phyloP scores from a whole-genome alignment of 2,888 invertebrate genomes.

The Pogonocherus hispidulus region DNA sequence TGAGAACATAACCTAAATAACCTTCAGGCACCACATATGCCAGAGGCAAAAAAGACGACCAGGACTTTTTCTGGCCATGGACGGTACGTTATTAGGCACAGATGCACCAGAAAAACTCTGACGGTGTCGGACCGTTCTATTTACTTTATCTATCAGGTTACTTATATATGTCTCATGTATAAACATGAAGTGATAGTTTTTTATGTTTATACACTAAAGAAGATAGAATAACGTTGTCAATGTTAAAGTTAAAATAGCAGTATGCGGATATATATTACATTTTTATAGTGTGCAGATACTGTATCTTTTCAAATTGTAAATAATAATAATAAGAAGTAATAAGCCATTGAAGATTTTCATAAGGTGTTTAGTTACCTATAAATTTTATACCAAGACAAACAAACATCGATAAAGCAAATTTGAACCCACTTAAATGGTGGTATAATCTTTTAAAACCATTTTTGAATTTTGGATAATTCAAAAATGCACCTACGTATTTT shows the following conservation, averaged over 20 bases:
- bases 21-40: constrained; percentile 44
- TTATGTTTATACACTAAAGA: background rate
- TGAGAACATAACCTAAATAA: constrained; percentile 54
- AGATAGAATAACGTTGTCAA: background rate
- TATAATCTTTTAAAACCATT: too few relatives aligned
- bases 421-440: too few relatives aligned
- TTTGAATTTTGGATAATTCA: too few relatives aligned
- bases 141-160: constrained; percentile 32
- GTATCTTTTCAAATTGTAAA: too few relatives aligned
- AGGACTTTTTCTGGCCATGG: constrained; percentile 28
- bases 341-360: too few relatives aligned
- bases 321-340: too few relatives aligned
- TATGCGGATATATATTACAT: background rate
- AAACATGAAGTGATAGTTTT: constrained; percentile 13
- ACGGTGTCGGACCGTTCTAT: constrained; percentile 25
- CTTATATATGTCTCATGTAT: constrained; percentile 18
- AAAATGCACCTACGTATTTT: too few relatives aligned
- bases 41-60: constrained; percentile 35
- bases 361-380: too few relatives aligned
- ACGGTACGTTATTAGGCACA: constrained; percentile 26
- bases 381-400: too few relatives aligned
- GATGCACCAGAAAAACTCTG: constrained; percentile 27
- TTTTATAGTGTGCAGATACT: too few relatives aligned
- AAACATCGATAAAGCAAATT: too few relatives aligned
- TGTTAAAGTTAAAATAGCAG: background rate